Conservation (phyloP, 2,797 vertebrate species). For the Ptychadena robeensis region DNA sequence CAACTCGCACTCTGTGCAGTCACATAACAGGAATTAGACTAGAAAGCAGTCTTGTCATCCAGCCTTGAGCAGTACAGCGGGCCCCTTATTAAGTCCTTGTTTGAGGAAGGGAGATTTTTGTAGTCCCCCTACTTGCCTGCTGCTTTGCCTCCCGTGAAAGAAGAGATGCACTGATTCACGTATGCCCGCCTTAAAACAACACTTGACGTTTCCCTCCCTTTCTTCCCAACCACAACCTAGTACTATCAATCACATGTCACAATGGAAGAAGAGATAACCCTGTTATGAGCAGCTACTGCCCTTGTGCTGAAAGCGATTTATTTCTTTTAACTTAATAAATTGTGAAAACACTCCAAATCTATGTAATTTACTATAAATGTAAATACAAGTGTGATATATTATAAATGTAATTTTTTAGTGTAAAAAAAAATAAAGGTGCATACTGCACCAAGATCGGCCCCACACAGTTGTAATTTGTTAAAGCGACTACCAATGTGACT, state of each 20-base stretch:
- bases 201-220: slow-evolving; percentile 39
- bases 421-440: too few relatives aligned
- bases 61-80: not conserved
- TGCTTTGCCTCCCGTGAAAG: not conserved
- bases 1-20: slow-evolving; percentile 36
- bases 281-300: not conserved
- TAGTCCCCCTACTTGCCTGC: slow-evolving; percentile 16
- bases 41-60: slow-evolving; percentile 2
- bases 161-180: slow-evolving; percentile 50
- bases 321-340: not conserved
- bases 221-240: slow-evolving; percentile 41
- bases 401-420: too few relatives aligned
- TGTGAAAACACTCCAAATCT: too few relatives aligned
- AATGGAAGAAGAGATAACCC: slow-evolving; percentile 6
- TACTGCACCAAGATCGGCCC: too few relatives aligned
- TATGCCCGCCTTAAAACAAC: slow-evolving; percentile 36
- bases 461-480: too few relatives aligned
- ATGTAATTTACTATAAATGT: too few relatives aligned
- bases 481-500: too few relatives aligned
- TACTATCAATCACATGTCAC: slow-evolving; percentile 17
- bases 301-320: not conserved
- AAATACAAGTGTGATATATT: too few relatives aligned
- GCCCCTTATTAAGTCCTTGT: not conserved
- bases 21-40: not conserved
- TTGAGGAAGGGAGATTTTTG: slow-evolving; percentile 10